A percentile compares a stretch with the other conserved stretches of the same genome.
Conservation (phyloP, 1,140 invertebrate genomes). For the Pissodes strobi region DNA sequence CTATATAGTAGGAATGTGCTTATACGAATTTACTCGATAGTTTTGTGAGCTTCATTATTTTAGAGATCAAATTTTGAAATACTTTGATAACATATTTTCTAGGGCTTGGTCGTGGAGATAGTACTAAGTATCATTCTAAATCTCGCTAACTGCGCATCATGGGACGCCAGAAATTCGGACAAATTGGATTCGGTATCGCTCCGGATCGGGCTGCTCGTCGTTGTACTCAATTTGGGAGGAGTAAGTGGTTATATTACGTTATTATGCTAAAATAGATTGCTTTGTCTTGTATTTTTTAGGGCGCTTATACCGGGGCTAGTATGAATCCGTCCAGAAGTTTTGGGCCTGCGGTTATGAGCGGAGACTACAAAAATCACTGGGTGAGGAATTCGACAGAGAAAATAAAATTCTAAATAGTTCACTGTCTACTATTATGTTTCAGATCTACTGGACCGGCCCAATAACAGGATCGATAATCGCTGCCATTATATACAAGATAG, state of each 20-base stretch:
- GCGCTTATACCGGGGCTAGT: constrained; percentile 72
- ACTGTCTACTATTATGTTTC: too few species aligned
- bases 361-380: constrained; percentile 72
- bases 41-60: too few species aligned
- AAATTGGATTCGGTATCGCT: constrained; percentile 59
- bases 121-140: constrained; percentile 55
- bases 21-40: too few species aligned
- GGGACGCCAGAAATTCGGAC: constrained; percentile 56
- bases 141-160: constrained; percentile 57
- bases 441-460: constrained; percentile 37
- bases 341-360: constrained; percentile 72
- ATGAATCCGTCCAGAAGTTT: constrained; percentile 82
- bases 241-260: too few species aligned
- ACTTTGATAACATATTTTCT: too few species aligned
- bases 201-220: constrained; percentile 56
- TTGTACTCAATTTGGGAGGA: constrained; percentile 54
- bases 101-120: constrained; percentile 56
- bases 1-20: too few species aligned
- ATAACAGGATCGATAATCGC: constrained; percentile 28
- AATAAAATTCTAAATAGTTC: too few species aligned
- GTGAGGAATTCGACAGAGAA: constrained; percentile 60
- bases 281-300: too few species aligned
- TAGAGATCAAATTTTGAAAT: too few species aligned
- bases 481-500: not conserved
- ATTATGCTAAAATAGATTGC: too few species aligned